A percentile compares a stretch with the other conserved stretches of the same genome.
phyloP scores from a whole-genome alignment of 64 coral and sea anemone genomes.

The Anthopleura sola region DNA sequence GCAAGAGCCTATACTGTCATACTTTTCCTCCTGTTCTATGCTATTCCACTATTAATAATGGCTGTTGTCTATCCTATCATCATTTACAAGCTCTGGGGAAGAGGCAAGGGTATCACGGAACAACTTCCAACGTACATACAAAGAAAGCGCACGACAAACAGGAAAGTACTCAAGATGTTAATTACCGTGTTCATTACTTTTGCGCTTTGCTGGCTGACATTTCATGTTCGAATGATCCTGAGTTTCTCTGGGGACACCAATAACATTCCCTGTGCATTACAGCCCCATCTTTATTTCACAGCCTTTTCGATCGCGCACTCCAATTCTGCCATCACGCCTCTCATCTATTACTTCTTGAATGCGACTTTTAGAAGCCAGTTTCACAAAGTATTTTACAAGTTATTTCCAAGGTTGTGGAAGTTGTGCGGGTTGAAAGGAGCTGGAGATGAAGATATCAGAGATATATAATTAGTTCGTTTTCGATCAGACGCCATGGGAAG shows the following conservation, averaged over 20 bases:
- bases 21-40: slow-evolving; percentile 35
- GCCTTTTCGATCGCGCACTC: slow-evolving; percentile 44
- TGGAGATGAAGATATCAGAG: neutral
- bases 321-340: slow-evolving; percentile 44
- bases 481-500: neutral
- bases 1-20: slow-evolving; percentile 26
- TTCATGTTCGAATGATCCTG: slow-evolving; percentile 38
- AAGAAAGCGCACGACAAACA: slow-evolving; percentile 17
- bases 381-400: neutral
- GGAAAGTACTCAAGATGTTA: slow-evolving; percentile 49
- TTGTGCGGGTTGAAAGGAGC: neutral
- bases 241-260: slow-evolving; percentile 5
- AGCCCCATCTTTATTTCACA: slow-evolving; percentile 36
- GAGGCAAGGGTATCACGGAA: neutral
- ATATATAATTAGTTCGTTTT: neutral
- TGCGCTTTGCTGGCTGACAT: slow-evolving; percentile 57
- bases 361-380: neutral
- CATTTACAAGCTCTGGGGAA: slow-evolving; percentile 39
- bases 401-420: neutral
- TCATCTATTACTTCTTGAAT: slow-evolving; percentile 44
- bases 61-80: slow-evolving; percentile 27
- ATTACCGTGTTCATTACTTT: slow-evolving; percentile 33
- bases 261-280: slow-evolving; percentile 6
- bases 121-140: slow-evolving; percentile 12
- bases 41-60: slow-evolving; percentile 36